Evolutionary conservation across 2,113 vertebrate genomes (phyloP).

Genomic region (Chlorodrepanis virens): DNA sequence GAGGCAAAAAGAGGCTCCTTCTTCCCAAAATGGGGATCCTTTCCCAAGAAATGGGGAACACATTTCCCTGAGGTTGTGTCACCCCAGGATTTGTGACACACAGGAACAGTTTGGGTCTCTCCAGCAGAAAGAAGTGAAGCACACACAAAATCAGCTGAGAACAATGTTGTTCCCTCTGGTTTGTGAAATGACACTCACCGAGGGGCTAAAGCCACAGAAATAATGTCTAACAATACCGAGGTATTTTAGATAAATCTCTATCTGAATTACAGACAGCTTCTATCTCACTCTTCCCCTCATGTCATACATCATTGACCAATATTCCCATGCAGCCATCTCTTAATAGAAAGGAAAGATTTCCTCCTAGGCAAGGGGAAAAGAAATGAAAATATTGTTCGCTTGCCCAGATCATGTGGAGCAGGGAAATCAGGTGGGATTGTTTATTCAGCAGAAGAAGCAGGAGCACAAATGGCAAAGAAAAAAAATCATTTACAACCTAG

Average conservation of each 20-base stretch:
- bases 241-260: neutral
- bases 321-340: neutral
- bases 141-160: neutral
- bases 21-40: neutral
- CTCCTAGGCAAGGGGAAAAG: neutral
- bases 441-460: neutral
- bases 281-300: neutral
- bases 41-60: neutral
- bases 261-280: neutral
- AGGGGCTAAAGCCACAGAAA: neutral
- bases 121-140: neutral
- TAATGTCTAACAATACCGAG: neutral
- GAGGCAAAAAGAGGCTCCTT: neutral
- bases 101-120: neutral
- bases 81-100: neutral
- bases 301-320: neutral
- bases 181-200: neutral
- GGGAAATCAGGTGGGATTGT: neutral
- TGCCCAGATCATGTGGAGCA: neutral
- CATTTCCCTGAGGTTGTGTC: neutral
- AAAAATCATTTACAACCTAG: neutral
- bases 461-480: neutral
- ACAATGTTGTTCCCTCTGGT: neutral
- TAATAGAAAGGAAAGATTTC: neutral
- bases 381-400: conserved; percentile 12